Percentiles rank a stretch among this genome's conserved stretches.
phyloP scores from a whole-genome alignment of 2,113 vertebrate genomes.

The human region GRCh38 chr12:119159501-119160000 shows the following conservation, averaged over 20 bases:
- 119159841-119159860: not conserved
- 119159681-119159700: not conserved
- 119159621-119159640: not conserved
- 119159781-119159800: not conserved
- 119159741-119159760: not conserved
- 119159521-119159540: not conserved
- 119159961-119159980: not conserved
- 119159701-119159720: not conserved
- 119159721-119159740: not conserved
- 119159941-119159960: not conserved
- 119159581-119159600: not conserved
- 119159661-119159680: not conserved
- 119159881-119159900: not conserved
- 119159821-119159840: not conserved
- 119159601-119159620: too few relatives aligned
- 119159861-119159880: not conserved
- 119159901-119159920: not conserved
- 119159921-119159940: not conserved
- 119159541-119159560: too few relatives aligned
- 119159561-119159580: accelerated
- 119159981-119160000: not conserved
- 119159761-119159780: not conserved
- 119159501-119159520: too few relatives aligned
- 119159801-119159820: not conserved
- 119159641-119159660: accelerated